A percentile compares a stretch with the other conserved stretches of the same genome.
phyloP scores from a whole-genome alignment of 2,888 invertebrate genomes.

The Apantesis nais region DNA sequence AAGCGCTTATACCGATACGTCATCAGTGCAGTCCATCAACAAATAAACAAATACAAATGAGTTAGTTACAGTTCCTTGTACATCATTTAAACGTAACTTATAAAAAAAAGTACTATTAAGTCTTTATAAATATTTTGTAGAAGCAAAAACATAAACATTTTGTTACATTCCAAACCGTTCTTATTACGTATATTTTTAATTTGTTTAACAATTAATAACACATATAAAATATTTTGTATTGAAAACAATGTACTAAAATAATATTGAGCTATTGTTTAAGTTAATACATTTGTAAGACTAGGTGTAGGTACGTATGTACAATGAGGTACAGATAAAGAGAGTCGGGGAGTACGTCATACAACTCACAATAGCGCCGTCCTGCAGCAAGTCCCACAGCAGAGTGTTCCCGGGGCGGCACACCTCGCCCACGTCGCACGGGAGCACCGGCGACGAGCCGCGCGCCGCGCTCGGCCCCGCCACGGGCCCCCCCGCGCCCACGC shows the following conservation, averaged over 20 bases:
- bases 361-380: constrained; percentile 95
- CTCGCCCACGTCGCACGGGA: constrained; percentile 87
- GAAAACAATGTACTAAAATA: too few species aligned
- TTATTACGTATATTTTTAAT: neutral
- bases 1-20: too few species aligned
- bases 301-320: neutral
- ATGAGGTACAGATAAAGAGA: neutral
- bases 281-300: too few species aligned
- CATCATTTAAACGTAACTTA: too few species aligned
- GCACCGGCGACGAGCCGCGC: constrained; percentile 55
- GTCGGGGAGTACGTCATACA: constrained; percentile 47
- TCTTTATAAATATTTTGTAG: neutral
- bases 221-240: neutral
- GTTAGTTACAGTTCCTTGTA: too few species aligned
- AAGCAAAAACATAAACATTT: too few species aligned
- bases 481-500: constrained; percentile 42
- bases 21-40: too few species aligned
- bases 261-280: too few species aligned
- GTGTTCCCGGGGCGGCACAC: constrained; percentile 97
- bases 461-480: constrained; percentile 68
- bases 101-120: neutral
- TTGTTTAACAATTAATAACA: neutral
- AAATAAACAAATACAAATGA: too few species aligned
- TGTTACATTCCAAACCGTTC: too few species aligned
- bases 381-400: constrained; percentile 96